Base-by-base conservation (phyloP, 2,888 invertebrate genomes). In the Volucella inflata region DNA sequence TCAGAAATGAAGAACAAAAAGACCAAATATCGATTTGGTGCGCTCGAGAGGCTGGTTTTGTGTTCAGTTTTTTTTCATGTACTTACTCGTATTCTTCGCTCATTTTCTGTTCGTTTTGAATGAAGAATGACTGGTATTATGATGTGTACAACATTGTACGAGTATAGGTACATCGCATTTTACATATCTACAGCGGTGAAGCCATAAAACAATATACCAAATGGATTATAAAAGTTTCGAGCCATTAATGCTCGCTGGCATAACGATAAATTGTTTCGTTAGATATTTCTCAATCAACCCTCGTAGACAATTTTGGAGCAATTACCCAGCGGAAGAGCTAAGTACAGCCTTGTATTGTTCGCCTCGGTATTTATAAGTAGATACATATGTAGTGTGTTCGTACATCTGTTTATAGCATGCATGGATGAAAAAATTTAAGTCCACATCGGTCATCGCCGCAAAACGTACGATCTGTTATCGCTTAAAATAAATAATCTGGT, bases 21-120 rank as follows among this genome's bases (percentile, higher is more conserved):
- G 40, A 70, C 50, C 62, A 68, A 62, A 74, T 85, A 85, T 85
- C 85, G 85, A 85, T 85, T 76, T 81, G 62, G 60, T 76, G 46
- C 30, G 30, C 71, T 77, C 62, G 76, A 77, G 81, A 72, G 76
- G 62, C 77, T 81, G 77, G 62, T 74, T 57, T 76, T 44, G 62
- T 44, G 65, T 75, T 55, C 74, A 55, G 55, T 50, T 30, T 53
- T 42, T 64, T 51, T 64, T 55, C 16, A 42, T 11, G 17, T 60
- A 4, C 38, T 50, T 62, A 16, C n/a, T 72, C 44, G 40, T n/a
- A 51, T 67, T 60, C n/a, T 51, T 14, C 21, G 51, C 36, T 17
- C 46, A 11, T 60, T 30, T 36, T 11, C 57, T 60, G 51, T 40
- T 59, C 67, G 67, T 44, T 60, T 60, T 59, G 44, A 50, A 17